phyloP scores from a whole-genome alignment of 2,113 vertebrate genomes.

The Acanthochromis polyacanthus region DNA sequence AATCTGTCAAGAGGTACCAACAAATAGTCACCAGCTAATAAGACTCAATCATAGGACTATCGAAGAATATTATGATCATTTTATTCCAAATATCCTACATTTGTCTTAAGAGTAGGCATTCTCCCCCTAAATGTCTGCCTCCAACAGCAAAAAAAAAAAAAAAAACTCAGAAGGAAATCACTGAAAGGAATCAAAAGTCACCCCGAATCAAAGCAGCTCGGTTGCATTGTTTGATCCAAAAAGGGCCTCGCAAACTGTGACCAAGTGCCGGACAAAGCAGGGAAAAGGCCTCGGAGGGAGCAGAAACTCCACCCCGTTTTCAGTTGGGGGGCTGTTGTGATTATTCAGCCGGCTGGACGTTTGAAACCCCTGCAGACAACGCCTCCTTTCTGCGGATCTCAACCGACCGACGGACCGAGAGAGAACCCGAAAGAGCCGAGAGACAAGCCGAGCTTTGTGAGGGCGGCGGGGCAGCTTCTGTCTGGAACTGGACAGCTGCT shows the following conservation, averaged over 20 bases:
- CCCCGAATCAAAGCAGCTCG: slow-evolving; percentile 46
- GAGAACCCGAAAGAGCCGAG: slow-evolving; percentile 38
- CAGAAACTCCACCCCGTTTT: slow-evolving; percentile 61
- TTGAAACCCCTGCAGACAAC: slow-evolving; percentile 72
- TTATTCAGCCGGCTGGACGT: slow-evolving; percentile 67
- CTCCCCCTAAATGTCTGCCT: not conserved
- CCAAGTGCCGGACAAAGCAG: slow-evolving; percentile 71
- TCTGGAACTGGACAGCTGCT: slow-evolving; percentile 74
- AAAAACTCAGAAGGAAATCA: not conserved
- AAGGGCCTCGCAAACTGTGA: slow-evolving; percentile 57
- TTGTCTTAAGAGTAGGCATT: not conserved
- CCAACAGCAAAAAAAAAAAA: not conserved
- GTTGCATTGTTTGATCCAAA: slow-evolving; percentile 43
- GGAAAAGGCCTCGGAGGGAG: slow-evolving; percentile 57
- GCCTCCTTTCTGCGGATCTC: slow-evolving; percentile 67
- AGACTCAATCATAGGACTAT: too few relatives aligned
- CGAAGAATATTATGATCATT: not conserved
- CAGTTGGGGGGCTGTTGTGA: slow-evolving; percentile 58
- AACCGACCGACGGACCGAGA: slow-evolving; percentile 35
- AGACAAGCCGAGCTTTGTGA: slow-evolving; percentile 77
- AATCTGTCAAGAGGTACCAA: too few relatives aligned
- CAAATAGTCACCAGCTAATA: too few relatives aligned
- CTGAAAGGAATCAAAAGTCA: slow-evolving; percentile 55
- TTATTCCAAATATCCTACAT: not conserved
- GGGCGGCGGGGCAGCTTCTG: slow-evolving; percentile 53